Evolutionary conservation across 1,140 invertebrate species (phyloP), one percentile per base, ranked within the genome.

Genomic region (Dendroctonus valens): DNA sequence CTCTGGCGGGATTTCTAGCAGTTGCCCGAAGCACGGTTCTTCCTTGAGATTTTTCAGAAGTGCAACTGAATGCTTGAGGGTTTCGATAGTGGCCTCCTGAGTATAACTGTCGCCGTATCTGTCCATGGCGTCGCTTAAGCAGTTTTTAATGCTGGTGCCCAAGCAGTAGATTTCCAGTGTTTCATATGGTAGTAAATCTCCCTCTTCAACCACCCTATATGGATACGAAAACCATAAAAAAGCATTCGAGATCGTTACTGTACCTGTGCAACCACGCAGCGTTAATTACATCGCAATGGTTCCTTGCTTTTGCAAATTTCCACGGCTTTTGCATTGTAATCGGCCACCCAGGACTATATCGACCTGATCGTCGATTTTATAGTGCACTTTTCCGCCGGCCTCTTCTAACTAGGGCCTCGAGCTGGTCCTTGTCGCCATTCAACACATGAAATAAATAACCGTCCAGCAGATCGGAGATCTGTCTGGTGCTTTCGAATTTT

Each of bases 381-480:
- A 71, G 42, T 49, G 42, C 8, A 71, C 44, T 37, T 57, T 53
- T 4, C 90, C 92, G 11, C 89, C 89, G 76, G 87, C 84, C n/a
- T 73, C 86, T 80, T 3, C 80, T 77, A 41, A 96, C 82, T 59
- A 88, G 81, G 41, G 79, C 81, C 74, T 93, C 88, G 12, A 95
- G 77, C 6, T 88, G 80, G 26, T 83, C 76, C 73, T 90, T 91
- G 26, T 84, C 79, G 2, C 88, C 90, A 71, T 85, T 88, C n/a
- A 93, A 79, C 6, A 96, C 85, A 77, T 90, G 93, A 70, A 96
- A 83, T 75, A 90, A 88, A 75, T 89, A 86, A 0, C 82, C 85
- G 4, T 80, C 73, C 15, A 94, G 83, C 7, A 91, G 78, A 65
- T 84, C 78, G 83, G 85, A 60, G 65, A 76, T 38, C 79, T 67